Percentiles rank a stretch among this genome's conserved stretches.
Conservation (phyloP, 2,113 vertebrate species). For the Grantiella picta region DNA sequence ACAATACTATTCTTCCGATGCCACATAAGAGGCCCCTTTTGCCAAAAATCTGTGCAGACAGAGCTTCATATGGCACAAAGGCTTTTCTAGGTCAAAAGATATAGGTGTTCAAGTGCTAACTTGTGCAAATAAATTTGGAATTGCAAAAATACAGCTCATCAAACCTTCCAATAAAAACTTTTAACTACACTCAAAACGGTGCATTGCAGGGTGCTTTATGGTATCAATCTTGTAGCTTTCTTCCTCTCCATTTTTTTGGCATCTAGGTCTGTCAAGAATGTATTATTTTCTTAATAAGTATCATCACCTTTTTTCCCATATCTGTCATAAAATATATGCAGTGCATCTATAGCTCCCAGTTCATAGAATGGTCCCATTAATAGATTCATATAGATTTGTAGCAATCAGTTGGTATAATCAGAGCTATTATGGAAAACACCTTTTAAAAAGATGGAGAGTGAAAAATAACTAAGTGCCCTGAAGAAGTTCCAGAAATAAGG, state of each 20-base stretch:
- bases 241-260: slow-evolving; percentile 64
- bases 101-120: accelerated
- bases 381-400: background rate
- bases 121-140: background rate
- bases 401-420: background rate
- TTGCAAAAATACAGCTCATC: background rate
- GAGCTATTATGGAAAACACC: background rate
- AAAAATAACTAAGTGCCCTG: slow-evolving; percentile 36
- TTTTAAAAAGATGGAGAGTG: slow-evolving; percentile 24
- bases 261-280: slow-evolving; percentile 51
- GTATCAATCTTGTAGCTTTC: slow-evolving; percentile 46
- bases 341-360: background rate
- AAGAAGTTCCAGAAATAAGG: slow-evolving; percentile 24
- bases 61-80: background rate
- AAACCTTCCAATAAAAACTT: background rate
- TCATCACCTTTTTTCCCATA: slow-evolving; percentile 23
- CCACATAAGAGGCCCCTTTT: background rate
- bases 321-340: slow-evolving; percentile 2
- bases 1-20: background rate
- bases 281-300: slow-evolving; percentile 51
- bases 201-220: background rate
- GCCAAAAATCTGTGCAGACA: background rate
- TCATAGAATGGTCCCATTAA: background rate
- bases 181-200: background rate
- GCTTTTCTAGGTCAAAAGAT: background rate